These are phyloP conservation scores for Phymastichus coffea DNA, from an alignment of 1,140 invertebrate genomes.

Conservation along the genomic window DNA sequence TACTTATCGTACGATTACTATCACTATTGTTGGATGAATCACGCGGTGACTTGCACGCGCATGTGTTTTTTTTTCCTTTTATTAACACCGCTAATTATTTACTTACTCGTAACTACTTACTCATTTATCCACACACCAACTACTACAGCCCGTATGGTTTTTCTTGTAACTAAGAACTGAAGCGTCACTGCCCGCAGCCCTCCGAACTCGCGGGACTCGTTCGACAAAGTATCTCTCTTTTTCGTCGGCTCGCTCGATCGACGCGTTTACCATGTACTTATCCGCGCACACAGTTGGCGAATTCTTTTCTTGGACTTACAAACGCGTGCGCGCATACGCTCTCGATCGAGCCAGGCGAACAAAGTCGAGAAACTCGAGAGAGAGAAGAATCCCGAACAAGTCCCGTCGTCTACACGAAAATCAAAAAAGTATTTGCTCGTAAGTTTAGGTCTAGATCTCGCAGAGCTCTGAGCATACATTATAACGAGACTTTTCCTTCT, in stretches of 20 bases:
- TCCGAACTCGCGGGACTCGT: background rate
- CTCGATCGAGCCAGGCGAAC: background rate
- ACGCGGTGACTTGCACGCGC: conserved; percentile 15
- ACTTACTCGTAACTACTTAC: conserved; percentile 16
- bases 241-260: conserved; percentile 4
- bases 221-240: background rate
- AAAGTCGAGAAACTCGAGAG: background rate
- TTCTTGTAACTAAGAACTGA: background rate
- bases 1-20: conserved; percentile 18
- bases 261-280: conserved; percentile 16
- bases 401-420: background rate
- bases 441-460: background rate
- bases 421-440: background rate
- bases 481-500: conserved; percentile 13
- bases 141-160: background rate
- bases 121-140: background rate
- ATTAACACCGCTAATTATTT: conserved; percentile 24
- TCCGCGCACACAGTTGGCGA: background rate
- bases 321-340: background rate
- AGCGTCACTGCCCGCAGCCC: conserved; percentile 1
- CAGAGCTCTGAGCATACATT: background rate
- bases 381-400: no score
- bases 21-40: conserved; percentile 26
- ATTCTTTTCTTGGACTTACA: conserved; percentile 9
- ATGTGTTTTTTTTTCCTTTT: conserved; percentile 15